phyloP scores from a whole-genome alignment of 1,140 invertebrate genomes.

The Catajapyx aquilonaris region DNA sequence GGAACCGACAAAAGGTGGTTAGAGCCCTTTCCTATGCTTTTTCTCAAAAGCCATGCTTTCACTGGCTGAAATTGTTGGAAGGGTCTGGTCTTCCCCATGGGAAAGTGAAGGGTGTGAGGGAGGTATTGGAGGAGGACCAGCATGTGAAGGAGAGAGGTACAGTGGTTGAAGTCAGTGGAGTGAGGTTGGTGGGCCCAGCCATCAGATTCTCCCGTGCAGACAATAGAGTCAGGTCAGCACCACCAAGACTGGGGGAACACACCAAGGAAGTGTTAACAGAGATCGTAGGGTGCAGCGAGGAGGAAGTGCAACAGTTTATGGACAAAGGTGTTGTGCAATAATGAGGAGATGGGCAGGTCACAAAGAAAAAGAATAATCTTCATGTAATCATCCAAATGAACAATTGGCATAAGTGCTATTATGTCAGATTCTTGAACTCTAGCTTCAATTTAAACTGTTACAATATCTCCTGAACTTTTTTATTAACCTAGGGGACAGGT shows the following conservation, averaged over 20 bases:
- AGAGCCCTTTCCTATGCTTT: conserved; percentile 38
- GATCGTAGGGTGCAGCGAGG: conserved; percentile 40
- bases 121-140: conserved; percentile 45
- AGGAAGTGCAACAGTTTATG: conserved; percentile 33
- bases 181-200: conserved; percentile 69
- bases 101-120: conserved; percentile 63
- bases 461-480: too few species aligned
- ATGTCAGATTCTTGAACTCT: too few species aligned
- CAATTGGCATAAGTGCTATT: too few species aligned
- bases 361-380: too few species aligned
- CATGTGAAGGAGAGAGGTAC: conserved; percentile 55
- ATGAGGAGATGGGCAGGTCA: too few species aligned
- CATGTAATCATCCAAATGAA: too few species aligned
- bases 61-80: conserved; percentile 56
- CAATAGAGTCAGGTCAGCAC: conserved; percentile 48
- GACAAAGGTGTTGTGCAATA: conserved; percentile 29
- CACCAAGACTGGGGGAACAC: conserved; percentile 71
- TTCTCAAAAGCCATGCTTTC: conserved; percentile 36
- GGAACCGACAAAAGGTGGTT: conserved; percentile 48
- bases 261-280: conserved; percentile 50
- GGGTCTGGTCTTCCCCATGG: conserved; percentile 64
- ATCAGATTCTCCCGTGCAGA: conserved; percentile 50
- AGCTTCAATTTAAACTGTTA: too few species aligned
- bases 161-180: conserved; percentile 50
- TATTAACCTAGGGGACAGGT: too few species aligned